Evolutionary conservation across 2,888 invertebrate species (phyloP), one percentile per base, ranked within the genome.

Genomic region (Xanthorhoe spadicearia): DNA sequence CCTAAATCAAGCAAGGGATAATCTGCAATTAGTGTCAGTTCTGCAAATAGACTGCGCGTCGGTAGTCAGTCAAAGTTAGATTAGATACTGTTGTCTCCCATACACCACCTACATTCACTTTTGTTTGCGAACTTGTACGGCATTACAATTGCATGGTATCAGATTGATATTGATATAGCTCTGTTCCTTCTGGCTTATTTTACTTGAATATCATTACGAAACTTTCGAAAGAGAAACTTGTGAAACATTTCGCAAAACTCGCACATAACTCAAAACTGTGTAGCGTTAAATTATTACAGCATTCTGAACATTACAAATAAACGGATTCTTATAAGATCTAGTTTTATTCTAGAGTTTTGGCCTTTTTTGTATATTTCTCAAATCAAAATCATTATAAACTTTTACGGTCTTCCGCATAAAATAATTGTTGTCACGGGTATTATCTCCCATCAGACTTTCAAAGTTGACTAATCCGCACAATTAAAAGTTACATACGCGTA

Each of bases 41-140:
- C 15, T 17, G 5, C 17, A 48, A 17, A 17, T 48, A 48, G 48
- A 15, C 1, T 48, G 48, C 17, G 48, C 48, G n/a, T 43, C n/a
- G 17, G 17, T 1, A 17, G 48, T 48, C 48, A 48, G 48, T 17
- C 48, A 48, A 48, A 78, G 82, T 86, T 84, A 35, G 48, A 61
- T 18, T 54, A 55, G 55, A 50, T 57, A 48, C 48, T 48, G 15
- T 38, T 13, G 80, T 83, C 81, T 84, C 82, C 78, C 79, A 83
- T 79, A 78, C 74, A 74, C 77, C 85, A 76, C 88, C 87, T 85
- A 90, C 92, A 88, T 90, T 92, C 90, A 90, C 90, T 91, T 92
- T 89, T 91, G 84, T 87, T 88, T 87, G 54, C 64, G 49, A 66
- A 59, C 61, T 64, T 55, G 61, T 61, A 52, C 48, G 46, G 52